phyloP scores from a whole-genome alignment of 2,888 invertebrate genomes.

The Acleris emargana region DNA sequence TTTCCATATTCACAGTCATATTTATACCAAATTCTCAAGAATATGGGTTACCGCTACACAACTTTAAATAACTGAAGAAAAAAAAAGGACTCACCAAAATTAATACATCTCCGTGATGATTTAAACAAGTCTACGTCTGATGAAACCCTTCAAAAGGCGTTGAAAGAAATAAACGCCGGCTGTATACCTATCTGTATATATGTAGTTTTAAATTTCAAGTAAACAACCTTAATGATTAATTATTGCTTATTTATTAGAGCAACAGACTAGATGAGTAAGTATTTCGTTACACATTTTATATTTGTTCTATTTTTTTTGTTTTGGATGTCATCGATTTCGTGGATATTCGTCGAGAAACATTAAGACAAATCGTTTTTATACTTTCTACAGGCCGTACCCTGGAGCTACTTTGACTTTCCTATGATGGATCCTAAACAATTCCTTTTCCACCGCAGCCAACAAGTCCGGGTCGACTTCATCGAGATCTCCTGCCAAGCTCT shows the following conservation, averaged over 20 bases:
- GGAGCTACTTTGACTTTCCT: conserved; percentile 45
- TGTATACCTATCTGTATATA: no score
- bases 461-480: conserved; percentile 54
- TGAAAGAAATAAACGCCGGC: no score
- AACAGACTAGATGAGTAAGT: conserved; percentile 11
- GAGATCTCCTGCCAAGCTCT: conserved; percentile 46
- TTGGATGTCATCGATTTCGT: background rate
- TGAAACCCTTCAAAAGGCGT: no score
- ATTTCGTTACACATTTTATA: background rate
- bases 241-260: background rate
- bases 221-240: background rate
- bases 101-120: no score
- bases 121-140: no score
- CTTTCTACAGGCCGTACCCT: conserved; percentile 11
- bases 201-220: background rate
- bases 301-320: background rate
- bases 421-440: conserved; percentile 67
- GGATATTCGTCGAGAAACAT: background rate
- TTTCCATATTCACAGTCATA: no score
- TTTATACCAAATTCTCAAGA: no score
- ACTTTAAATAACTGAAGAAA: no score
- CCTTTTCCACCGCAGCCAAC: conserved; percentile 62
- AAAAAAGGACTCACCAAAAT: no score
- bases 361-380: background rate
- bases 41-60: no score